Percentiles rank a stretch among this genome's conserved stretches.
Evolutionary conservation across 2,113 vertebrate species (phyloP).

Genomic region (Poeciliopsis prolifica): DNA sequence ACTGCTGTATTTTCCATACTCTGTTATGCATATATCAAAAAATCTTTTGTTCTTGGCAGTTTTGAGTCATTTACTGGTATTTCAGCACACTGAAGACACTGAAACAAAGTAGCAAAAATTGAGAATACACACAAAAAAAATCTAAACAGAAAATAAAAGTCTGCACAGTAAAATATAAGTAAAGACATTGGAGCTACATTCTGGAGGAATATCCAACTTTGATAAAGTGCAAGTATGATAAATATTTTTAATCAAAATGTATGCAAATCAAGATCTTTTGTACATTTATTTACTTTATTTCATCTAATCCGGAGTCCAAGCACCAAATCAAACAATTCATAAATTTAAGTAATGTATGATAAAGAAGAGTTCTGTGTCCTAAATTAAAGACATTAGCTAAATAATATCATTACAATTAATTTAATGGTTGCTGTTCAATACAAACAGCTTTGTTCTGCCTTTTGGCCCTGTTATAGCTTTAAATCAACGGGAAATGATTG

Average conservation of each 20-base stretch:
- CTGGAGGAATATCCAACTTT: slow-evolving; percentile 29
- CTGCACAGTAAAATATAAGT: not conserved
- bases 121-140: not conserved
- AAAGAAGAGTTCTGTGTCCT: not conserved
- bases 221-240: slow-evolving; percentile 61
- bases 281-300: not conserved
- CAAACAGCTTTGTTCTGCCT: not conserved
- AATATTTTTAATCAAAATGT: not conserved
- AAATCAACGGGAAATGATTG: not conserved
- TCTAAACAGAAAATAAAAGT: not conserved
- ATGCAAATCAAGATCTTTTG: not conserved
- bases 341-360: not conserved
- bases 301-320: not conserved
- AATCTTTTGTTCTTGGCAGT: slow-evolving; percentile 12
- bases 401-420: not conserved
- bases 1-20: slow-evolving; percentile 10
- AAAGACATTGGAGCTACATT: not conserved
- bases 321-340: slow-evolving; percentile 8
- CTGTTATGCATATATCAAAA: slow-evolving; percentile 30
- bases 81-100: not conserved
- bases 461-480: slow-evolving; percentile 10
- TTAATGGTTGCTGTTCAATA: not conserved
- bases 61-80: not conserved
- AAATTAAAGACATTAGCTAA: not conserved
- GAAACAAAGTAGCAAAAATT: not conserved